These are phyloP conservation scores for Cosmorhoe ocellata DNA, from an alignment of 2,888 invertebrate genomes.

Conservation along the genomic window DNA sequence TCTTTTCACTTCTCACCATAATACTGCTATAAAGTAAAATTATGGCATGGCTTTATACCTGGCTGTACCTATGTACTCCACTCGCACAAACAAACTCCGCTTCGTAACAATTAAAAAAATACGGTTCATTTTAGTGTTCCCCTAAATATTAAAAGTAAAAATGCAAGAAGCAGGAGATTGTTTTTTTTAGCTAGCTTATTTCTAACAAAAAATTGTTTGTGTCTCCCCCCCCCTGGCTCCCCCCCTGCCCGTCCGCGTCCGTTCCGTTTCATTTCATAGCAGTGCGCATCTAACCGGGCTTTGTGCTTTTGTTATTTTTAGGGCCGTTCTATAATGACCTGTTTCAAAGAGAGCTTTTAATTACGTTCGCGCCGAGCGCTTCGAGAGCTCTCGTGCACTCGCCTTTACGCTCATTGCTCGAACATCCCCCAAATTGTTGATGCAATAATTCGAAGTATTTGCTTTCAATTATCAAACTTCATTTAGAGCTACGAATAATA, in stretches of 20 bases:
- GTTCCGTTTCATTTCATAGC: conserved; percentile 42
- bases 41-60: too few species aligned
- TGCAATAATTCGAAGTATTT: conserved; percentile 29
- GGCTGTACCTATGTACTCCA: too few species aligned
- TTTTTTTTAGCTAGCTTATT: too few species aligned
- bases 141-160: too few species aligned
- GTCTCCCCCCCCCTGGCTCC: conserved; percentile 11
- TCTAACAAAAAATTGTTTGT: too few species aligned
- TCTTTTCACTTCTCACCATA: too few species aligned
- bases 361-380: conserved; percentile 39
- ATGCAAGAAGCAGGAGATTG: too few species aligned
- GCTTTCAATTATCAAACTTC: conserved; percentile 23
- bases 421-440: conserved; percentile 21
- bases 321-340: conserved; percentile 47
- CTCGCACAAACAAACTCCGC: too few species aligned
- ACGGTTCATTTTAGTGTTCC: too few species aligned
- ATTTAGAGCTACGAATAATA: background rate
- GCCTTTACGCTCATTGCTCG: conserved; percentile 20
- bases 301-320: conserved; percentile 39
- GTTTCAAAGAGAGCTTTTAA: conserved; percentile 47
- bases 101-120: too few species aligned
- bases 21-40: too few species aligned
- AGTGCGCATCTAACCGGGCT: conserved; percentile 33
- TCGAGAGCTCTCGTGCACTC: conserved; percentile 25
- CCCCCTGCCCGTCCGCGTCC: conserved; percentile 15